Percentiles rank a stretch among this genome's conserved stretches.
Conservation (phyloP, 2,113 vertebrate genomes). For the Psettodes erumei region DNA sequence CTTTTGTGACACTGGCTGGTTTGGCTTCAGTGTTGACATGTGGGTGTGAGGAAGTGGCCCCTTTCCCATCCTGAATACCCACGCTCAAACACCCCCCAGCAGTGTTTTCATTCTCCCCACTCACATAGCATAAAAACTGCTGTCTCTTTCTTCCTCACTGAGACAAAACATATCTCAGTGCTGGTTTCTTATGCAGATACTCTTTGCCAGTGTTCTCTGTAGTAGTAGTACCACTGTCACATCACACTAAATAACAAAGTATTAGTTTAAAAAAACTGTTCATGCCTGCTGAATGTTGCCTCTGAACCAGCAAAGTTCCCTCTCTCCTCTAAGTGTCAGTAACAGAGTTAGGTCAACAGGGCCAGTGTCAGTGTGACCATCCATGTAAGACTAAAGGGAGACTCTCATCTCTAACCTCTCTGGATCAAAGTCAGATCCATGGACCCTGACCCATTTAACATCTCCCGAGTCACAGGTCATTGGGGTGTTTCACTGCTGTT, state of each 20-base stretch:
- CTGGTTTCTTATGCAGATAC: slow-evolving; percentile 50
- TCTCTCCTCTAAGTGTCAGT: neutral
- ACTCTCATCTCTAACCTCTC: slow-evolving; percentile 35
- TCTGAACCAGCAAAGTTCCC: slow-evolving; percentile 14
- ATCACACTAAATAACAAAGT: neutral
- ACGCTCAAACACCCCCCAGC: slow-evolving; percentile 45
- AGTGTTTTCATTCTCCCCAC: slow-evolving; percentile 71
- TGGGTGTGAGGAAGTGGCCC: slow-evolving; percentile 58
- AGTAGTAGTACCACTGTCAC: neutral
- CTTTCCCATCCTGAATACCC: slow-evolving; percentile 42
- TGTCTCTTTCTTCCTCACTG: slow-evolving; percentile 49
- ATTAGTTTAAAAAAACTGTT: neutral
- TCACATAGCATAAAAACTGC: slow-evolving; percentile 68
- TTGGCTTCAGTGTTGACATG: slow-evolving; percentile 55
- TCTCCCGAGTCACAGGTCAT: slow-evolving; percentile 70
- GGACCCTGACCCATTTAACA: slow-evolving; percentile 54
- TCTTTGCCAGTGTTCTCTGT: slow-evolving; percentile 22
- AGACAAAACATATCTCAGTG: slow-evolving; percentile 53
- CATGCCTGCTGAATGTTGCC: slow-evolving; percentile 1
- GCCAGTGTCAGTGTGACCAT: slow-evolving; percentile 46
- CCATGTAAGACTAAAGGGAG: slow-evolving; percentile 57
- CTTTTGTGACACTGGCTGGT: slow-evolving; percentile 40
- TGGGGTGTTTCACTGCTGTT: slow-evolving; percentile 24
- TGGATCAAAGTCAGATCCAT: slow-evolving; percentile 45
- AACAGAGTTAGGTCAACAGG: slow-evolving; percentile 41